These are phyloP conservation scores for Tokudaia muenninki DNA, from an alignment of 2,797 vertebrate genomes.

Conservation along the genomic window DNA sequence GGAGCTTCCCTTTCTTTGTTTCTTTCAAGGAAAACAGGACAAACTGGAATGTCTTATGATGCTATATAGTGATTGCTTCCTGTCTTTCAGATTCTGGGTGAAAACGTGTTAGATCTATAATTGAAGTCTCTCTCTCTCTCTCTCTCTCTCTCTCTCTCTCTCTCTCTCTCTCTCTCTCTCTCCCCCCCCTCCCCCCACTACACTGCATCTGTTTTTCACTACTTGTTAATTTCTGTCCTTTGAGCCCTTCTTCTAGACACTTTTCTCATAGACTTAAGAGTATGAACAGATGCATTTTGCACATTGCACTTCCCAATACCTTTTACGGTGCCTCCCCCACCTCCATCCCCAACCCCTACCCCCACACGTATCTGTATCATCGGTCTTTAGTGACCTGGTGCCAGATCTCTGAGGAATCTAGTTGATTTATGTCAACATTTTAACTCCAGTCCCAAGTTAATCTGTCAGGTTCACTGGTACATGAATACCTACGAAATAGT, in stretches of 20 bases:
- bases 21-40: constrained; percentile 81
- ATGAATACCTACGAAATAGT: constrained; percentile 55
- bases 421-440: not conserved
- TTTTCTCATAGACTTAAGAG: constrained; percentile 82
- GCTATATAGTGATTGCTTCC: constrained; percentile 79
- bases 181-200: not conserved
- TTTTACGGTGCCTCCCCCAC: constrained; percentile 77
- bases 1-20: constrained; percentile 65
- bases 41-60: constrained; percentile 88
- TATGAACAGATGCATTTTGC: constrained; percentile 85
- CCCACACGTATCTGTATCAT: constrained; percentile 67
- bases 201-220: constrained; percentile 86
- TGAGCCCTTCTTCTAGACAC: constrained; percentile 78
- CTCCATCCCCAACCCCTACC: not conserved
- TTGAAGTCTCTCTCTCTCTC: constrained; percentile 63
- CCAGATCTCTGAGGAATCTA: constrained; percentile 36
- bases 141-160: not conserved
- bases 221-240: constrained; percentile 79
- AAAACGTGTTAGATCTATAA: constrained; percentile 78
- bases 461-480: constrained; percentile 66
- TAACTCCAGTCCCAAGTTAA: constrained; percentile 21
- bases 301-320: constrained; percentile 82
- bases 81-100: constrained; percentile 83
- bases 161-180: not conserved
- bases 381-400: constrained; percentile 46